Percentiles rank a stretch among this genome's conserved stretches.
phyloP scores from a whole-genome alignment of 2,888 invertebrate genomes.

The Tanaodytes sp. region DNA sequence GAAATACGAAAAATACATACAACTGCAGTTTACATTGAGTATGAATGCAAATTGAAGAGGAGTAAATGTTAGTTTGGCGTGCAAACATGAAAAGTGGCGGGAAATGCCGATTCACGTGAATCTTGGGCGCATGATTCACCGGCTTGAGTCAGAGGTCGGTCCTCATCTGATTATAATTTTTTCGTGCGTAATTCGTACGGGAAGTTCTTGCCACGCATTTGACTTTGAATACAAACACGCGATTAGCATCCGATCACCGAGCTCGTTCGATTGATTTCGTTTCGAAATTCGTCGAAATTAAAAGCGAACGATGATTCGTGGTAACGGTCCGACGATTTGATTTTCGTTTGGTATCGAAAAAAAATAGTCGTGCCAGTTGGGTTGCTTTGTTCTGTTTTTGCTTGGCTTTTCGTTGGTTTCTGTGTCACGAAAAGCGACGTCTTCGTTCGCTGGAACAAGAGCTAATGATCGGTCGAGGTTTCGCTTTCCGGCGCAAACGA shows the following conservation, averaged over 20 bases:
- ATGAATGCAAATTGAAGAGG: background rate
- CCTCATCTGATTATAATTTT: slow-evolving; percentile 26
- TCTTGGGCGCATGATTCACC: slow-evolving; percentile 22
- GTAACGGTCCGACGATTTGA: too few species aligned
- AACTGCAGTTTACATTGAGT: too few species aligned
- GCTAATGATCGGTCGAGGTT: slow-evolving; percentile 57
- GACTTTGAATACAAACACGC: slow-evolving; percentile 24
- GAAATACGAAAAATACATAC: too few species aligned
- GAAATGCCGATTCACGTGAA: slow-evolving; percentile 13
- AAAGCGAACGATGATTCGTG: too few species aligned
- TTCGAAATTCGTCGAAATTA: background rate
- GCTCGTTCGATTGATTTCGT: slow-evolving; percentile 1
- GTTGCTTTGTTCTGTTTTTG: background rate
- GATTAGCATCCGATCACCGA: slow-evolving; percentile 29
- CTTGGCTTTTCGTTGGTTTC: background rate
- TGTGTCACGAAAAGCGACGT: slow-evolving; percentile 26
- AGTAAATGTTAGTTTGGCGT: background rate
- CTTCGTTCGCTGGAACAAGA: slow-evolving; percentile 31
- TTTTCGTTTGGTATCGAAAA: too few species aligned
- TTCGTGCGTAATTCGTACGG: slow-evolving; percentile 26
- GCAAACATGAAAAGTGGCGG: slow-evolving; percentile 3
- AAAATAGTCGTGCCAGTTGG: too few species aligned
- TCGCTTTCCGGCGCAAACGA: slow-evolving; percentile 69
- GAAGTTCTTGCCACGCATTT: slow-evolving; percentile 24
- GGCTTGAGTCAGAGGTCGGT: slow-evolving; percentile 34